A percentile compares a stretch with the other conserved stretches of the same genome.
phyloP scores from a whole-genome alignment of 2,888 invertebrate genomes.

The Ditylenchus weischeri region DNA sequence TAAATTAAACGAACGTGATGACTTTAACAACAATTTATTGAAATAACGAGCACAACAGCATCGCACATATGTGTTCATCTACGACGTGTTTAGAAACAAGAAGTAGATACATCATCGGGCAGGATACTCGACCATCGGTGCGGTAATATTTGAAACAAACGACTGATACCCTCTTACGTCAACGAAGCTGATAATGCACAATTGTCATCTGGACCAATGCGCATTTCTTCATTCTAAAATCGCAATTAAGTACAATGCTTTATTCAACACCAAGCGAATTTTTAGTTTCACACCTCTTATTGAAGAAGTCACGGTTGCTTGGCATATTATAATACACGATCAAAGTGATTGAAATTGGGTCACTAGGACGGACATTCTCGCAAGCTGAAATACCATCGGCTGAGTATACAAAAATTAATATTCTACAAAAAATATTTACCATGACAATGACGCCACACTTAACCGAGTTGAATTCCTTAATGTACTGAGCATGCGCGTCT shows the following conservation, averaged over 20 bases:
- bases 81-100: too few relatives aligned
- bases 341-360: neutral
- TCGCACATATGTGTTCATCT: too few relatives aligned
- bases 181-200: neutral
- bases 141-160: neutral
- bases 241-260: neutral
- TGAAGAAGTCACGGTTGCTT: conserved; percentile 7
- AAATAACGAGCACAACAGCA: too few relatives aligned
- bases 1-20: too few relatives aligned
- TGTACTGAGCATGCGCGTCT: neutral
- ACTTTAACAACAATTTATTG: too few relatives aligned
- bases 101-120: neutral
- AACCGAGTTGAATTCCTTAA: conserved; percentile 1
- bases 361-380: neutral
- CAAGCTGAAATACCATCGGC: neutral
- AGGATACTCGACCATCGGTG: neutral
- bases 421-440: too few relatives aligned
- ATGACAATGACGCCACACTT: neutral
- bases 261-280: neutral
- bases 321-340: neutral
- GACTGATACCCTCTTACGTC: neutral
- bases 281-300: neutral
- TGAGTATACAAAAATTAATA: too few relatives aligned
- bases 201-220: neutral
- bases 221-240: neutral